Evolutionary conservation across 2,113 vertebrate genomes (phyloP), one percentile per base, ranked within the genome.

Genomic region (Nesogale talazaci): DNA sequence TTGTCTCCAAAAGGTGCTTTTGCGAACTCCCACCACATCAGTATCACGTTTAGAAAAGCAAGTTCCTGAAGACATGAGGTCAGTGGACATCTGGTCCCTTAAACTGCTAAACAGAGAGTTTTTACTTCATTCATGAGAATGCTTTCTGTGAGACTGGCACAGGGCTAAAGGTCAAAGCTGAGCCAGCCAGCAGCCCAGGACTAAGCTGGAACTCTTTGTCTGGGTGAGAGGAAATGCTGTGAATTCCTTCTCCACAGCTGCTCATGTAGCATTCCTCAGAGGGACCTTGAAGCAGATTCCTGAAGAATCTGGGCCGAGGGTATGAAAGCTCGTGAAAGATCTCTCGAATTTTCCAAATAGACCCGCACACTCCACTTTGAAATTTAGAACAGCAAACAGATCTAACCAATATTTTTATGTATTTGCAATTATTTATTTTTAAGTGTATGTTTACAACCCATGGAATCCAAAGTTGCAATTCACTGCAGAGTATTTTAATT

Each of bases 401-500:
- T 36, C 34, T 6, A 3, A 80, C 7, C 76, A 87, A 76, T 70
- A 86, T 31, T 90, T 52, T 89, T 77, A 76, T 25, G 79, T 88
- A 29, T 80, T 65, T 85, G 4, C 52, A 72, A 59, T 46, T 74
- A 80, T 83, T 91, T 93, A 91, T 67, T 67, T 90, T 94, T 59
- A 82, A 96, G 29, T 90, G 74, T 83, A 15, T 96, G 94, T 91
- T 89, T 89, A 87, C 19, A 81, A 88, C 75, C 78, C 57, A 2
- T 6, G 19, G 22, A 61, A 27, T 10, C 3, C 19, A 75, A 46
- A 6, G 42, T 67, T 93, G 93, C 79, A 70, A 52, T 92, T 94
- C 38, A 74, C 59, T 57, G 76, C n/a, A 74, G 20, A 94, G 74
- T 59, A 72, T 70, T 96, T 95, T 90, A 95, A 93, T 85, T 95